These are phyloP conservation scores for Xenopus laevis DNA, from an alignment of 2,113 vertebrate genomes.

Conservation along the genomic window DNA sequence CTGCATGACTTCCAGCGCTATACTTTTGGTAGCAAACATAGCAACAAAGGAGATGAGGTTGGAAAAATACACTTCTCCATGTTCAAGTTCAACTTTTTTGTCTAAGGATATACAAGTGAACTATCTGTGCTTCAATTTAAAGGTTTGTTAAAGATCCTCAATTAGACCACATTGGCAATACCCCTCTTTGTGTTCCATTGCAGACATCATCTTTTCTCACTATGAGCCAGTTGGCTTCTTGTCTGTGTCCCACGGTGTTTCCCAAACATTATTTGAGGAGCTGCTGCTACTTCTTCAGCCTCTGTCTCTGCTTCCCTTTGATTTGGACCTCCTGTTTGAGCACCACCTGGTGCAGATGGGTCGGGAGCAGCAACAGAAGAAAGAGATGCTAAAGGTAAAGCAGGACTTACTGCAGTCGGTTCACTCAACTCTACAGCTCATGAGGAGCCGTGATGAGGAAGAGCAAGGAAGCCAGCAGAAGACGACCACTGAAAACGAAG, in stretches of 20 bases:
- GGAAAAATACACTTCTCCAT: too few species aligned
- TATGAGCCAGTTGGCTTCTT: constrained; percentile 89
- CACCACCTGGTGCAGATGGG: constrained; percentile 82
- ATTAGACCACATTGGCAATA: too few species aligned
- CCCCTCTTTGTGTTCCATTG: constrained; percentile 1
- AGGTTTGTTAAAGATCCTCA: too few species aligned
- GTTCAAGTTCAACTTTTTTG: too few species aligned
- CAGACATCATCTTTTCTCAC: constrained; percentile 85
- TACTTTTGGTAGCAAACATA: too few species aligned
- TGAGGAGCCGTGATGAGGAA: constrained; percentile 67
- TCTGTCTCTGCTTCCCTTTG: constrained; percentile 88
- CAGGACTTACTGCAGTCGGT: constrained; percentile 74
- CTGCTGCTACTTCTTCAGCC: constrained; percentile 92
- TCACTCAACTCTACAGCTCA: constrained; percentile 89
- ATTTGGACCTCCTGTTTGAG: constrained; percentile 90
- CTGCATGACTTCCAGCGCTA: too few species aligned
- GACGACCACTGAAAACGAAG: constrained; percentile 4
- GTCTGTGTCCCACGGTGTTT: constrained; percentile 77
- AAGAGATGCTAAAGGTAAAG: constrained; percentile 83
- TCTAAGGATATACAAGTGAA: too few species aligned
- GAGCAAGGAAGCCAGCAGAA: constrained; percentile 40
- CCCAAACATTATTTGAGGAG: constrained; percentile 84
- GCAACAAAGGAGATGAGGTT: too few species aligned
- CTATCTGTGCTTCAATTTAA: too few species aligned
- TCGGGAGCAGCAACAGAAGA: constrained; percentile 80